Evolutionary conservation across 35 echinoderm and acorn worm genomes (phyloP).

Genomic region (Ophioderma brevispina): DNA sequence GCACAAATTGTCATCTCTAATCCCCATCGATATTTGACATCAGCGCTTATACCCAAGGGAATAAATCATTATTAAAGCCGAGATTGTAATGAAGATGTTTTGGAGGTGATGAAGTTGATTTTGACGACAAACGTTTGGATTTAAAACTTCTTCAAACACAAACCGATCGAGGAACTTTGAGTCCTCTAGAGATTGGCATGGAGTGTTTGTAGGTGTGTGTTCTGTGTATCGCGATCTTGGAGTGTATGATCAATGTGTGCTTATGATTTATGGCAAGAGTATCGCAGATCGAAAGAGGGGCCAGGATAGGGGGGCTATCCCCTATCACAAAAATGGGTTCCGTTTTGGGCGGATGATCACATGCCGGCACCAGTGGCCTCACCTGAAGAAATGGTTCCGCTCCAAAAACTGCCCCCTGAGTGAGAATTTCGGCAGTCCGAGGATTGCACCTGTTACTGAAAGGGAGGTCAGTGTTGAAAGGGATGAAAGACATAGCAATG

Average conservation of each 20-base stretch:
- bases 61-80: constrained; percentile 6
- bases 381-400: constrained; percentile 51
- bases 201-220: constrained; percentile 45
- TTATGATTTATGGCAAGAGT: constrained; percentile 62
- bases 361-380: constrained; percentile 3
- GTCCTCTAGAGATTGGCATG: constrained; percentile 67
- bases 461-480: constrained; percentile 66
- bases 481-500: constrained; percentile 58
- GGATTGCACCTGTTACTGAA: constrained; percentile 46
- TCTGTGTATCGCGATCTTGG: constrained; percentile 63
- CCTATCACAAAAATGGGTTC: constrained; percentile 63
- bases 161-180: constrained; percentile 1
- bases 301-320: not conserved
- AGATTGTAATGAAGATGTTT: not conserved
- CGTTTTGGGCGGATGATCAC: constrained; percentile 49
- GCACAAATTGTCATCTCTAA: constrained; percentile 44
- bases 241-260: constrained; percentile 70
- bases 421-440: constrained; percentile 34
- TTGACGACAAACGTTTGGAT: not conserved
- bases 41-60: constrained; percentile 7
- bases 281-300: constrained; percentile 46
- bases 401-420: constrained; percentile 15
- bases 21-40: constrained; percentile 54
- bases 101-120: not conserved
- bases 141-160: constrained; percentile 11